Evolutionary conservation across 1,140 invertebrate species (phyloP).

Genomic region (Ephestia elutella): DNA sequence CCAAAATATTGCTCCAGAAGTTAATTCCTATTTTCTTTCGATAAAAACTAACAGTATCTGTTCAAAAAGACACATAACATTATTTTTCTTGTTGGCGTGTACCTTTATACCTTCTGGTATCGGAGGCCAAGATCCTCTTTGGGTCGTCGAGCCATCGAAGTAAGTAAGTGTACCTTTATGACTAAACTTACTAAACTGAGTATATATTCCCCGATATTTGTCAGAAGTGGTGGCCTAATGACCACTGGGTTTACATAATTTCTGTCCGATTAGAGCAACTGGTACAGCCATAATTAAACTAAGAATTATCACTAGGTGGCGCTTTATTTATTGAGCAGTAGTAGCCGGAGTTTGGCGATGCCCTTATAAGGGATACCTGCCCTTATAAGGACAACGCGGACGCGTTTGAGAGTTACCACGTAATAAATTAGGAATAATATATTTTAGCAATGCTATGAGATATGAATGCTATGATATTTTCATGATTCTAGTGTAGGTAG

Average conservation of each 20-base stretch:
- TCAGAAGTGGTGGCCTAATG: not conserved
- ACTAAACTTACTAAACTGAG: not conserved
- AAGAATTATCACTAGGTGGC: not conserved
- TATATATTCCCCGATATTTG: not conserved
- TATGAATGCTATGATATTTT: not conserved
- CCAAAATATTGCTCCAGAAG: too few species aligned
- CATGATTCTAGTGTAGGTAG: not conserved
- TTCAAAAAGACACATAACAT: too few species aligned
- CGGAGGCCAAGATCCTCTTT: too few species aligned
- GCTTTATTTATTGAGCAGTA: not conserved
- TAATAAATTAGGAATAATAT: constrained; percentile 5
- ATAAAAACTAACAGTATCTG: too few species aligned
- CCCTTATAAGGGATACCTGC: constrained; percentile 4
- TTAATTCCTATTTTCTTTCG: too few species aligned
- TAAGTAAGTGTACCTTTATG: too few species aligned
- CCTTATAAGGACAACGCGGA: constrained; percentile 6
- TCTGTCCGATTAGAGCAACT: not conserved
- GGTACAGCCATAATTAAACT: not conserved
- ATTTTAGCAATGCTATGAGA: constrained; percentile 5
- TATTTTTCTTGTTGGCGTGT: too few species aligned
- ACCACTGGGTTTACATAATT: not conserved
- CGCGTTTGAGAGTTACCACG: not conserved
- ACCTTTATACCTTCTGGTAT: too few species aligned
- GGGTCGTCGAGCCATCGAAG: too few species aligned
- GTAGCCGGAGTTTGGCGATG: not conserved